A percentile compares a stretch with the other conserved stretches of the same genome.
Evolutionary conservation across 1,140 invertebrate species (phyloP).

Genomic region (Apis dorsata): DNA sequence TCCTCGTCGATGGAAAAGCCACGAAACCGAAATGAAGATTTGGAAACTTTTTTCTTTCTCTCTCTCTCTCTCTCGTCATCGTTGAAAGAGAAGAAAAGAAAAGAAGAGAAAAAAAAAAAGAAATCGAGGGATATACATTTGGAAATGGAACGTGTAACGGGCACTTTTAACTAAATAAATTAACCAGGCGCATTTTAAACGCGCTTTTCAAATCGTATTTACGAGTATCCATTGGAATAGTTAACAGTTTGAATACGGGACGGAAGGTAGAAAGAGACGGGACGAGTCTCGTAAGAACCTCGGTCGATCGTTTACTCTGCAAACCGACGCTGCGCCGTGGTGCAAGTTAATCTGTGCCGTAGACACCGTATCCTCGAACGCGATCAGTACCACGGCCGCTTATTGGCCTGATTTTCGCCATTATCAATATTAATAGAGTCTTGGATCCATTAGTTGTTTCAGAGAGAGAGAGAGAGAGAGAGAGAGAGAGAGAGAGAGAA

Average conservation of each 20-base stretch:
- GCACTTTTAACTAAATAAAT: neutral
- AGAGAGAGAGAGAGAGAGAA: too few relatives aligned
- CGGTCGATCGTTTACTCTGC: slow-evolving; percentile 28
- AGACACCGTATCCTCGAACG: slow-evolving; percentile 49
- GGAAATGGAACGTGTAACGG: neutral
- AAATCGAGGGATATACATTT: neutral
- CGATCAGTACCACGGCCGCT: slow-evolving; percentile 57
- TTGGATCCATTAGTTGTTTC: slow-evolving; percentile 68
- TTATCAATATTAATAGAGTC: slow-evolving; percentile 73
- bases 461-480: slow-evolving; percentile 22
- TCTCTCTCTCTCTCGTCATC: too few relatives aligned
- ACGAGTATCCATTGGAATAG: slow-evolving; percentile 1
- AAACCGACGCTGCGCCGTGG: slow-evolving; percentile 16
- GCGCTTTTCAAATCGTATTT: slow-evolving; percentile 8
- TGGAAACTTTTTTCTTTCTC: neutral
- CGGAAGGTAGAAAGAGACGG: neutral
- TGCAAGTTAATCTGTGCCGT: slow-evolving; percentile 39
- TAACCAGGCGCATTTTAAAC: neutral
- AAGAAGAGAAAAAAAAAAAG: neutral
- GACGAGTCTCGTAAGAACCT: slow-evolving; percentile 21
- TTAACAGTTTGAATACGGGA: neutral
- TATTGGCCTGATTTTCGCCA: slow-evolving; percentile 73
- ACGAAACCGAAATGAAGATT: too few relatives aligned
- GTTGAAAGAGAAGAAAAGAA: neutral
- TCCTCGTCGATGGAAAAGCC: too few relatives aligned